Evolutionary conservation across 2,888 invertebrate genomes (phyloP).

Genomic region (Dicyrtoma fusca): DNA sequence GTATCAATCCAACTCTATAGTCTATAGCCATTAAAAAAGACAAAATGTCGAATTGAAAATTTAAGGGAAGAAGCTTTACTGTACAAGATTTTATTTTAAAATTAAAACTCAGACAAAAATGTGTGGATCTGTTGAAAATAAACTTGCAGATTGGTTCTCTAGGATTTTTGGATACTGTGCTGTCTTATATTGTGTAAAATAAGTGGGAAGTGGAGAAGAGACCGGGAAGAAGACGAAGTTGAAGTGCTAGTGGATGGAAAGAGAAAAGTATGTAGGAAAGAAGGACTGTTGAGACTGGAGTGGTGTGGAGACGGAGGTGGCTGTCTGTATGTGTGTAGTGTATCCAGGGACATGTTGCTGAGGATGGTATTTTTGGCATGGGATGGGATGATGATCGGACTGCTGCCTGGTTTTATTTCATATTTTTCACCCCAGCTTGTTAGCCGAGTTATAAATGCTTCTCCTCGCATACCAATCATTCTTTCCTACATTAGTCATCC

Average conservation of each 20-base stretch:
- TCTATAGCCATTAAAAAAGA: too few relatives aligned
- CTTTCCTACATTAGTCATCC: slow-evolving; percentile 54
- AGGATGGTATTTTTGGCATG: background rate
- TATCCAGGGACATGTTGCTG: background rate
- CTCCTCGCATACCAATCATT: slow-evolving; percentile 53
- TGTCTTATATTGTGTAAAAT: too few relatives aligned
- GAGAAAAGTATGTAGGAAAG: background rate
- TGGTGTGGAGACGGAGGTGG: background rate
- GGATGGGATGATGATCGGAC: background rate
- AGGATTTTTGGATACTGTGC: too few relatives aligned
- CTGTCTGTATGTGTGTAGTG: background rate
- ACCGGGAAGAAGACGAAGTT: background rate
- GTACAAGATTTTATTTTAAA: too few relatives aligned
- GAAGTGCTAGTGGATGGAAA: background rate
- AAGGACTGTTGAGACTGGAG: background rate
- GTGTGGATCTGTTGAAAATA: too few relatives aligned
- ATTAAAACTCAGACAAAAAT: too few relatives aligned
- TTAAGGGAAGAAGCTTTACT: too few relatives aligned
- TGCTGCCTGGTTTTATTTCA: slow-evolving; percentile 12
- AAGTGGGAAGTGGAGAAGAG: too few relatives aligned
- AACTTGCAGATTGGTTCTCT: too few relatives aligned
- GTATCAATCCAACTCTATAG: too few relatives aligned
- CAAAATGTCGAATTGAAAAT: too few relatives aligned
- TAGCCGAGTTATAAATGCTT: slow-evolving; percentile 52
- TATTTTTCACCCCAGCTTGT: slow-evolving; percentile 36